These are phyloP conservation scores for Lysiphlebus fabarum DNA, from an alignment of 1,140 invertebrate genomes.

Conservation along the genomic window DNA sequence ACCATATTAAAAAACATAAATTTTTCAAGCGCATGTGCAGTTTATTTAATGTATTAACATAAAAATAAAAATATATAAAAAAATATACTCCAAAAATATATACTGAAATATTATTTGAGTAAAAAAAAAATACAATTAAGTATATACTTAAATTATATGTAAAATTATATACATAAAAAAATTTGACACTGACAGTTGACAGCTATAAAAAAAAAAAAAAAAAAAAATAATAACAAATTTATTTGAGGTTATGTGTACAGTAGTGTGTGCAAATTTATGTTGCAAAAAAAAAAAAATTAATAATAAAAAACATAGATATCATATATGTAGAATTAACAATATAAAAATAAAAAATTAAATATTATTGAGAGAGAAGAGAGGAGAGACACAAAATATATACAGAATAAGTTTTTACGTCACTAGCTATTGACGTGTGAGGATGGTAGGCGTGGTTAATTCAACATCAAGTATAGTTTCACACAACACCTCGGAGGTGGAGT, in stretches of 20 bases:
- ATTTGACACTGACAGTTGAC: no score
- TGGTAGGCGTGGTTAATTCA: conserved; percentile 33
- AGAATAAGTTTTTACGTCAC: conserved; percentile 26
- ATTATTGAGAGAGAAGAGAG: neutral
- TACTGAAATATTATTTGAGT: no score
- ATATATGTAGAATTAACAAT: neutral
- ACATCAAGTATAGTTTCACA: conserved; percentile 7
- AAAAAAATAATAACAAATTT: no score
- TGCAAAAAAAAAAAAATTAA: neutral
- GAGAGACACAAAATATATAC: neutral
- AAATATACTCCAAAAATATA: no score
- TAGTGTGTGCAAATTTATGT: neutral
- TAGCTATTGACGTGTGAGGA: conserved; percentile 34
- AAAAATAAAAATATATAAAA: no score
- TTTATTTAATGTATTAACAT: no score
- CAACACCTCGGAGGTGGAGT: conserved; percentile 8
- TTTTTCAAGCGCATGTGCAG: neutral
- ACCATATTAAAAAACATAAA: neutral
- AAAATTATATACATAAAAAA: no score
- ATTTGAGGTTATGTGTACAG: neutral
- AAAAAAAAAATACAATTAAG: no score
- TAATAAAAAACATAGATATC: conserved; percentile 8
- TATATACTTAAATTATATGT: no score
- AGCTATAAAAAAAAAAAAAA: no score
- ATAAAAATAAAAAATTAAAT: conserved; percentile 5